Base-by-base conservation (phyloP, 2,888 invertebrate genomes). In the Aspidiotus rigidus region DNA sequence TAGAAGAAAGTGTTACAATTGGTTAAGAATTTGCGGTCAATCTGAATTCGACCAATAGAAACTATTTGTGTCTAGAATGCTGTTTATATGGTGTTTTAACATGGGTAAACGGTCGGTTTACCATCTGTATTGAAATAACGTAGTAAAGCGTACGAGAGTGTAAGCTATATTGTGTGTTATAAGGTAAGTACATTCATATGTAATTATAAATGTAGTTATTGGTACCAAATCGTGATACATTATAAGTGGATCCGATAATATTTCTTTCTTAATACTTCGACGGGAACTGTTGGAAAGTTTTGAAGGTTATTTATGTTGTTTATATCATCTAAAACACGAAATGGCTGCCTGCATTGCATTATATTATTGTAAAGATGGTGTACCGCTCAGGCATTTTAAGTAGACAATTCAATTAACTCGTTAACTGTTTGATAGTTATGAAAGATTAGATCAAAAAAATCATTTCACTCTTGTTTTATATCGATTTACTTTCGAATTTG, bases 21-120 rank as follows among this genome's bases (percentile, higher is more conserved):
- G 83, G 83, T 77, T 75, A 75, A 78, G 77, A 80, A 80, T 81
- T 80, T 80, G 83, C 83, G 83, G 81, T 79, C 81, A 79, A 79
- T 83, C 83, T 79, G 79, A 83, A 83, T 78, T 77, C 76, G 76
- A 76, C 84, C 83, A 84, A 84, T 83, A 74, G 77, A 74, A 76
- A 75, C 72, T 73, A 72, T 74, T 76, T 76, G 76, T 77, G 56
- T 57, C 41, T 63, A 62, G 63, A 67, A 67, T 67, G 60, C 59
- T 67, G 67, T 67, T 67, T 67, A 59, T 67, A 67, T 56, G 60
- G 67, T 17, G 60, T 44, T 59, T 17, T 67, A 67, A 60, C 67
- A 60, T 67, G 67, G 67, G 67, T 67, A 67, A 49, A 60, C 67
- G 67, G 28, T 28, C 28, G 28, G 41, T 67, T 60, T 67, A 67